Evolutionary conservation across 64 coral and sea anemone species (phyloP).

Genomic region (Actinia equina): DNA sequence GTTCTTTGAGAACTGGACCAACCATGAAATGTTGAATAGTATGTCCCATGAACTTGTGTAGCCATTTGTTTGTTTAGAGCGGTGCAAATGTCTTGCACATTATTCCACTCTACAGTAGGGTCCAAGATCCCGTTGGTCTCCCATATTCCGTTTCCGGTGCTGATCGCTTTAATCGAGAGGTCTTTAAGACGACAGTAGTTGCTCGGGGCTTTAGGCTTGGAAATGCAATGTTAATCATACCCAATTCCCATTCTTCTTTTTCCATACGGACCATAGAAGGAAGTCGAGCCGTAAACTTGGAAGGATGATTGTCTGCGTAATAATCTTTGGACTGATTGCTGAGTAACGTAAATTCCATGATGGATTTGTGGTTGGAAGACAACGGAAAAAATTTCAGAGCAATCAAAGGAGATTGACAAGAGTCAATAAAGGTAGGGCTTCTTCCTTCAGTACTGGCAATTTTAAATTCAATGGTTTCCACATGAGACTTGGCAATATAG

Average conservation of each 20-base stretch:
- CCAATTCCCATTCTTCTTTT: not conserved
- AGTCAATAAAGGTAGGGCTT: not conserved
- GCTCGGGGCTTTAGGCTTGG: not conserved
- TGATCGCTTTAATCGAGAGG: not conserved
- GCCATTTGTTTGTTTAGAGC: not conserved
- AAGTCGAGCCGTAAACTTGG: not conserved
- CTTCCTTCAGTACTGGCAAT: not conserved
- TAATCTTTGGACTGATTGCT: not conserved
- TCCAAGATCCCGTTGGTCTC: not conserved
- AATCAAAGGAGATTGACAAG: not conserved
- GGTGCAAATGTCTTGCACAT: not conserved
- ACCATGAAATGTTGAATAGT: conserved; percentile 7
- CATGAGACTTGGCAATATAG: not conserved
- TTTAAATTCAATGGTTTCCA: conserved; percentile 12
- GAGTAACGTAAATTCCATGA: conserved; percentile 1
- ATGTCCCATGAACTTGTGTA: not conserved
- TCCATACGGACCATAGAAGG: not conserved
- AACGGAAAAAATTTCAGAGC: not conserved
- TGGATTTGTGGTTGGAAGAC: not conserved
- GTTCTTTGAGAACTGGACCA: conserved; percentile 2
- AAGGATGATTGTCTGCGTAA: not conserved
- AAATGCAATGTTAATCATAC: not conserved
- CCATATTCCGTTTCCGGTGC: not conserved
- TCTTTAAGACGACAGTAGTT: not conserved
- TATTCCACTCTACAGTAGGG: not conserved